Percentiles rank a stretch among this genome's conserved stretches.
These are phyloP conservation scores for Gambusia affinis DNA, from an alignment of 2,113 vertebrate genomes.

Conservation along the genomic window DNA sequence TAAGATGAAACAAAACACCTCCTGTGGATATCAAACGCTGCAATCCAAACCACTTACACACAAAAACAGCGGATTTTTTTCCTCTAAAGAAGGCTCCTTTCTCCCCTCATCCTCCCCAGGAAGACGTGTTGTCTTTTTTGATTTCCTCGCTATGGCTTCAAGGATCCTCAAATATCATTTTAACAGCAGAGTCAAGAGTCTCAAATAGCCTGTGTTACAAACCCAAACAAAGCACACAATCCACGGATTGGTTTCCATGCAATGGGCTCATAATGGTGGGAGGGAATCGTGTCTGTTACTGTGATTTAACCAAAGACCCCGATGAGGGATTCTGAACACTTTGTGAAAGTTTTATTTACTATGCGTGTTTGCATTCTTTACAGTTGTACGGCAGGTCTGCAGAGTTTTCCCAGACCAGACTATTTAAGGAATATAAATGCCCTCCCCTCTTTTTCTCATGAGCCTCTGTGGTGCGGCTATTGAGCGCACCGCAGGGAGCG, in stretches of 20 bases:
- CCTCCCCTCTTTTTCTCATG: constrained; percentile 12
- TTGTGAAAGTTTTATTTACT: not conserved
- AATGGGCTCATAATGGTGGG: constrained; percentile 51
- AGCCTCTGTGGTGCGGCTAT: constrained; percentile 55
- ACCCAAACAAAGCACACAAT: constrained; percentile 74
- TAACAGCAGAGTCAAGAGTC: constrained; percentile 52
- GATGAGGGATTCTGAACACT: constrained; percentile 13
- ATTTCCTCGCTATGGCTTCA: constrained; percentile 56
- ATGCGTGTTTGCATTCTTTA: constrained; percentile 18
- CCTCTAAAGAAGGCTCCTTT: constrained; percentile 67
- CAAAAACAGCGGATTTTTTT: constrained; percentile 73
- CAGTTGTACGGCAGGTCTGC: not conserved
- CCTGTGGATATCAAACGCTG: constrained; percentile 92
- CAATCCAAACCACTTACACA: constrained; percentile 87
- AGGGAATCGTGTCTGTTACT: constrained; percentile 54
- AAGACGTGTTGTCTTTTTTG: constrained; percentile 58
- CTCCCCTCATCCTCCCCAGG: constrained; percentile 12
- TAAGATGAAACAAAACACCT: constrained; percentile 98
- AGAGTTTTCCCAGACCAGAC: constrained; percentile 21
- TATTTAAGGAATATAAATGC: constrained; percentile 56
- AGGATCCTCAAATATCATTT: constrained; percentile 54
- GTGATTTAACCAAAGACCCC: constrained; percentile 43
- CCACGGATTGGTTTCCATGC: constrained; percentile 70
- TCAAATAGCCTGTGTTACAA: constrained; percentile 65
- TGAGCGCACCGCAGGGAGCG: constrained; percentile 50